Evolutionary conservation across 2,888 invertebrate species (phyloP).

Genomic region (Sipha maydis): DNA sequence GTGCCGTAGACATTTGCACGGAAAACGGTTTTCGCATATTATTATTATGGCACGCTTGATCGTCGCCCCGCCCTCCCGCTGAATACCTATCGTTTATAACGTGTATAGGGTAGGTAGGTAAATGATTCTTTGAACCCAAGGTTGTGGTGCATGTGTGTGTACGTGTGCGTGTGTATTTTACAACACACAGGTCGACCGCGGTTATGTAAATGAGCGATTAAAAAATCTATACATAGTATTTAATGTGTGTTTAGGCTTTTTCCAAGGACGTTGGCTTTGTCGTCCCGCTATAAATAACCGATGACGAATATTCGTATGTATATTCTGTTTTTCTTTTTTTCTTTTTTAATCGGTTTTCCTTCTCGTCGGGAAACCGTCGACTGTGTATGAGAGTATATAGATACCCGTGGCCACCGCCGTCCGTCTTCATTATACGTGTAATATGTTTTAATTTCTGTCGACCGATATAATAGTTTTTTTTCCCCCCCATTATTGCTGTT

Average conservation of each 20-base stretch:
- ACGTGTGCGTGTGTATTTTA: no score
- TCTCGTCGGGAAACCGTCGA: not conserved
- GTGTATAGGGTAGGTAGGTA: not conserved
- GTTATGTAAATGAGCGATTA: not conserved
- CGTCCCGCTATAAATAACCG: constrained; percentile 14
- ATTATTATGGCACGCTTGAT: not conserved
- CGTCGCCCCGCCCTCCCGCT: not conserved
- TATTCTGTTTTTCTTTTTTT: not conserved
- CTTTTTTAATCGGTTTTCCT: not conserved
- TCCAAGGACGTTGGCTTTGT: constrained; percentile 37
- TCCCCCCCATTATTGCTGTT: no score
- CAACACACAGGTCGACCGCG: not conserved
- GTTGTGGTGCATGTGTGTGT: not conserved
- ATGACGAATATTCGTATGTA: constrained; percentile 3
- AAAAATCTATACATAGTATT: constrained; percentile 44
- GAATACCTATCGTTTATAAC: no score
- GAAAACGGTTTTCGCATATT: not conserved
- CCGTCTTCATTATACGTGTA: not conserved
- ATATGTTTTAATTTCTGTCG: no score
- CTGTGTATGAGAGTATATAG: not conserved
- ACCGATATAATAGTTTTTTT: no score
- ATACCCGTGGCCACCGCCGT: not conserved
- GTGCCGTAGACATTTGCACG: not conserved
- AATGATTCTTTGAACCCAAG: not conserved
- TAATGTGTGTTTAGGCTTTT: constrained; percentile 33